Conservation (phyloP, 2,888 invertebrate species). For the Monoplex corrugatus region DNA sequence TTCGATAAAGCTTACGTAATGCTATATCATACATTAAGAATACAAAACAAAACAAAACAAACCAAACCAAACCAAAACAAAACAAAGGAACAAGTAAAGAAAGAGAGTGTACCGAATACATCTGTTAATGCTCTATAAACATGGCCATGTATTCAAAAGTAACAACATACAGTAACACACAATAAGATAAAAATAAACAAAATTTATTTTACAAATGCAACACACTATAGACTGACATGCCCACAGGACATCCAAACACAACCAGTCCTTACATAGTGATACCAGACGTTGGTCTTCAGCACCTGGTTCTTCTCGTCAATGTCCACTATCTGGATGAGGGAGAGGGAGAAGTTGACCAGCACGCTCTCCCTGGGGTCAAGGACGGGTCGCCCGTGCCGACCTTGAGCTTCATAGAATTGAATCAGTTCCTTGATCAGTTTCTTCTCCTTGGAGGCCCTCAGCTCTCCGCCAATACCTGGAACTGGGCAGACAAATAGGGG, state of each 20-base stretch:
- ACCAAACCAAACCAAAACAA: too few species aligned
- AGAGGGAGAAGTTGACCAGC: conserved; percentile 72
- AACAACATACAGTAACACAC: too few species aligned
- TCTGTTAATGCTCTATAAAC: neutral
- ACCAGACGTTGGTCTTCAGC: conserved; percentile 75
- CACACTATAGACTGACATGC: neutral
- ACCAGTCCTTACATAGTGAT: conserved; percentile 71
- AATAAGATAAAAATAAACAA: too few species aligned
- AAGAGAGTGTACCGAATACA: neutral
- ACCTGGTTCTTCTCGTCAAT: conserved; percentile 77
- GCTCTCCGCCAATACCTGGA: conserved; percentile 3
- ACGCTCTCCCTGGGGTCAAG: conserved; percentile 68
- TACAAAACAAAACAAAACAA: too few species aligned
- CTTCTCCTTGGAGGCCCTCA: conserved; percentile 73
- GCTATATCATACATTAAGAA: too few species aligned
- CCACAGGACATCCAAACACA: neutral
- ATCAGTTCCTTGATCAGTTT: conserved; percentile 75
- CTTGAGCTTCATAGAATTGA: conserved; percentile 67
- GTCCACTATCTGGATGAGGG: conserved; percentile 74
- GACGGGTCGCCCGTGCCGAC: conserved; percentile 73
- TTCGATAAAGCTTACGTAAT: too few species aligned
- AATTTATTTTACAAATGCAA: too few species aligned
- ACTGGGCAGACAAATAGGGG: neutral
- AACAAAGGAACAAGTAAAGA: neutral
- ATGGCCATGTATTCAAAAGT: too few species aligned